Base-by-base conservation (phyloP, 2,888 invertebrate species). In the Heliconius aoede region DNA sequence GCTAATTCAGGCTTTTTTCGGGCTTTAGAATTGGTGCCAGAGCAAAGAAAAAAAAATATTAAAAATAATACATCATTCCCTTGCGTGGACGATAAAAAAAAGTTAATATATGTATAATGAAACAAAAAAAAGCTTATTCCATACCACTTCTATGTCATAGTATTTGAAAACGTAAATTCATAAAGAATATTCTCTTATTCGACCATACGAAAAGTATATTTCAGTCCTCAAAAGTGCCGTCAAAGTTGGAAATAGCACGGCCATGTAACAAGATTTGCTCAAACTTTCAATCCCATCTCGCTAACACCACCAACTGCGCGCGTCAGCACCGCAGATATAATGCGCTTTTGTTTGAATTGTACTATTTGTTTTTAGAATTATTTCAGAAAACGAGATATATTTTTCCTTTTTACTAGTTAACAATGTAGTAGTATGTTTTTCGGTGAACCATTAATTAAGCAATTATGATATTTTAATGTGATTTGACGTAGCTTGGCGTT, bases 211-310 rank as follows among this genome's bases (percentile, higher is more conserved):
- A 69, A 69, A 30, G 7, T 5, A 28, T 46, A 69, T 69, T 69
- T 30, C 8, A 30, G 51, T n/a, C 69, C 30, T 32, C n/a, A 55
- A 69, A 69, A 55, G 30, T 69, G 55, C 32, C 55, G 55, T 55
- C 69, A 32, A 69, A 69, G 55, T 69, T 55, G 24, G 15, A 55
- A 69, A 55, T 69, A 32, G n/a, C 30, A 32, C n/a, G 15, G 7
- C 9, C 7, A 46, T 9, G 68, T 51, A 69, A 69, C 21, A 30
- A 69, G 51, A 69, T 69, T 69, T n/a, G 21, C 51, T 51, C 0
- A n/a, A 69, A 32, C 55, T 55, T 32, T 51, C n/a, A 69, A 69
- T 69, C 30, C 30, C 30, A 28, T 51, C 51, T 32, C 32, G 51
- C n/a, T 55, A 32, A 55, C 69, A 32, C 24, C 69, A 30, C 15